Base-by-base conservation (phyloP, 37 sponge, comb jelly and placozoan genomes). In the Bolinopsis microptera region DNA sequence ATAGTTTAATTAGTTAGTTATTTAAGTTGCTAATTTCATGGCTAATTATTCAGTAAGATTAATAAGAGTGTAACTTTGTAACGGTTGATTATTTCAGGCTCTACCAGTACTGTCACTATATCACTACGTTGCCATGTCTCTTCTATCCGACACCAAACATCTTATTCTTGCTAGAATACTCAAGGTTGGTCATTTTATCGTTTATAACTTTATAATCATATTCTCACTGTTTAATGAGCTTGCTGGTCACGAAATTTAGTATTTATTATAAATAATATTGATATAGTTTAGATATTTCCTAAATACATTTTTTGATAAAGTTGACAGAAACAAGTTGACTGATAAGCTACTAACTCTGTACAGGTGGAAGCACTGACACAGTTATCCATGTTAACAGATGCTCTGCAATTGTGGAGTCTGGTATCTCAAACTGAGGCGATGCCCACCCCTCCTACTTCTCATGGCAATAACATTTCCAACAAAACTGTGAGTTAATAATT, bases 21-120 rank as follows among this genome's bases (percentile, higher is more conserved):
- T n/a, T n/a, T n/a, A n/a, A n/a, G n/a, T n/a, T n/a, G n/a, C n/a
- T n/a, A n/a, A n/a, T n/a, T n/a, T n/a, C n/a, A n/a, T n/a, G n/a
- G n/a, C n/a, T n/a, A n/a, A n/a, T n/a, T n/a, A n/a, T n/a, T n/a
- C n/a, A n/a, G n/a, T n/a, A n/a, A n/a, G n/a, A n/a, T n/a, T n/a
- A n/a, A n/a, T n/a, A n/a, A n/a, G n/a, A n/a, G n/a, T n/a, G 68
- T 67, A 67, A 67, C 21, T 67, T 67, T 67, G 68, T 22, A 67
- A 22, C 21, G 13, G 18, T 21, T 67, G 68, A 13, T 22, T 67
- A n/a, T 48, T 92, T 36, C 92, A 95, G 94, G 94, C 93, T 0
- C 94, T 96, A 13, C 97, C 97, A 41, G 83, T 97, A 25, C 80
- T 97, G 92, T 94, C 93, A 69, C 77, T 96, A 38, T 96, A 97